Conservation (phyloP, 92 coral and sea anemone genomes). For the Paragorgia papillata region DNA sequence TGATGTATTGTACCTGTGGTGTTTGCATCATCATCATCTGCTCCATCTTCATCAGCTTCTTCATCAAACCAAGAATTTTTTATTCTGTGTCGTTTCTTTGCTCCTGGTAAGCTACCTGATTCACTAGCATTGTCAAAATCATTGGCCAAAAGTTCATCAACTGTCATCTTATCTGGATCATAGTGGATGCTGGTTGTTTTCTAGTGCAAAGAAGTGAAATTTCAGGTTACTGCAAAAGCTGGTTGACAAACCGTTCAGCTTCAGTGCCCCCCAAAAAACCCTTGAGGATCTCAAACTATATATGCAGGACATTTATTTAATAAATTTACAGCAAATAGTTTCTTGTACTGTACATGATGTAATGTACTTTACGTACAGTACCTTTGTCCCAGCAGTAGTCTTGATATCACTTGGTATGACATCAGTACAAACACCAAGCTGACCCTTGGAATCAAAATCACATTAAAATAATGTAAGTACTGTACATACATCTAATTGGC, state of each 20-base stretch:
- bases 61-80: conserved; percentile 91
- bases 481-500: no score
- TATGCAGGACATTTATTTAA: no score
- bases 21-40: conserved; percentile 82
- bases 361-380: no score
- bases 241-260: no score
- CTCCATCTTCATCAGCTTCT: conserved; percentile 93
- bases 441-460: conserved; percentile 69
- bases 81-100: conserved; percentile 71
- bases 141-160: conserved; percentile 42
- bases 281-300: no score
- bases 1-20: conserved; percentile 79
- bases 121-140: conserved; percentile 80
- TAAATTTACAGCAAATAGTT: no score
- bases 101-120: conserved; percentile 73
- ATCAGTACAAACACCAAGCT: conserved; percentile 89
- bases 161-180: conserved; percentile 56
- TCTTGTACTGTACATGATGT: no score
- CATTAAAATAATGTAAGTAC: neutral
- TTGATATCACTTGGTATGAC: conserved; percentile 67
- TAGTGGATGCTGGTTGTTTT: conserved; percentile 34
- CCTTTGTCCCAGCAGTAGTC: conserved; percentile 18
- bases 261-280: no score
- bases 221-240: no score
- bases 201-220: conserved; percentile 32